Base-by-base conservation (phyloP, 2,888 invertebrate genomes). In the Odontomyia ornata region DNA sequence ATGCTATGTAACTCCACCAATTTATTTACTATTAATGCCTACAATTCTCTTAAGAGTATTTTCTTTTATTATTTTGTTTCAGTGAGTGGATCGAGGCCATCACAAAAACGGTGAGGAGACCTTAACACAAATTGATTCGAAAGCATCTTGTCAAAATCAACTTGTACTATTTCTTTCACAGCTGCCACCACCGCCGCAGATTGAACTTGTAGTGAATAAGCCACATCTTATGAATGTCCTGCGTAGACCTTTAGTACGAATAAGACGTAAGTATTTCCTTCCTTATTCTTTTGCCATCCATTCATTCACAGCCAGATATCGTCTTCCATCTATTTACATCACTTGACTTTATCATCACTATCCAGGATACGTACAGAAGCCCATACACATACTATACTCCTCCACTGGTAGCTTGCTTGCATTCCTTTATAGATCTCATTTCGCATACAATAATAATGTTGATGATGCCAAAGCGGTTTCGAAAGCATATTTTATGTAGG, bases 11-110 rank as follows among this genome's bases (percentile, higher is more conserved):
- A 52, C 2, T 52, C 52, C 18, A 18, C 18, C 52, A n/a, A 52
- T 25, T 5, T 23, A 60, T 60, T 23, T 25, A 64, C 64, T 64
- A 30, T 27, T 30, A 64, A 30, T 64, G 30, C 18, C n/a, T 13
- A 71, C 73, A 73, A 73, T 73, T 28, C 25, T 65, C 46, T 15
- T 75, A 64, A 18, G 52, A 27, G 18, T 60, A 23, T 60, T 57
- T 46, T 65, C 56, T 30, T 64, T 76, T 1, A 30, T 28, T 76
- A 9, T 80, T 76, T 79, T 78, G 79, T 86, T 85, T 80, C 87
- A 93, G 93, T 86, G 93, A 93, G 81, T 93, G 93, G 93, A 91
- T 93, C 89, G 89, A 91, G 76, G 93, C 93, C 76, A 93, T 93
- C 82, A 91, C 92, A 81, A 93, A 93, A 88, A 93, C 93, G 85